Evolutionary conservation across 2,113 vertebrate genomes (phyloP).

Genomic region (Python bivittatus): DNA sequence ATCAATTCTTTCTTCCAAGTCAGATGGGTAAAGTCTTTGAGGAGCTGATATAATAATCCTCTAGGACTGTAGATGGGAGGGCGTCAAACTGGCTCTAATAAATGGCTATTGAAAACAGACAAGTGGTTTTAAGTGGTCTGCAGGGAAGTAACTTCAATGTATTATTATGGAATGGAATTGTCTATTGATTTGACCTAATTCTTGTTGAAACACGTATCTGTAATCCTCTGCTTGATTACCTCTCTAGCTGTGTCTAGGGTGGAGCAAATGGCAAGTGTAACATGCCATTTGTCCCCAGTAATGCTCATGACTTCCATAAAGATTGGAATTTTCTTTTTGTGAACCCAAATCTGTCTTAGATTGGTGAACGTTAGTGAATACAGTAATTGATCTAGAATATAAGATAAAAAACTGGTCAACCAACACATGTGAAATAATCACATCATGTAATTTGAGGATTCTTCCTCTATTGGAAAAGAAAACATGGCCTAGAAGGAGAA

Average conservation of each 20-base stretch:
- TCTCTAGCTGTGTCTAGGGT: neutral
- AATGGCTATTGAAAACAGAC: neutral
- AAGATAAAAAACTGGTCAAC: neutral
- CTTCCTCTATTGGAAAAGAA: neutral
- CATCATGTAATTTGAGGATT: neutral
- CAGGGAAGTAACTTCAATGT: neutral
- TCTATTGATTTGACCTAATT: neutral
- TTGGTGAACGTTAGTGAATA: neutral
- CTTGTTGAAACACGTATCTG: neutral
- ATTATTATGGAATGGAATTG: neutral
- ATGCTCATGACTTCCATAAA: neutral
- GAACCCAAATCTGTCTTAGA: neutral
- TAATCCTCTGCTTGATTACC: neutral
- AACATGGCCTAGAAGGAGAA: neutral
- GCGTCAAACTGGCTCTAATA: neutral
- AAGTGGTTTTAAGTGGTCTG: neutral
- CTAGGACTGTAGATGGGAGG: neutral
- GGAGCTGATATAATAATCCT: neutral
- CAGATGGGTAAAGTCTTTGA: neutral
- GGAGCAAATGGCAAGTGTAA: neutral
- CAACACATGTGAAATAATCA: neutral
- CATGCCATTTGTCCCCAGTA: neutral
- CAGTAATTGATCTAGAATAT: neutral
- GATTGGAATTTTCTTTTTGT: neutral
- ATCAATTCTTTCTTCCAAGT: neutral